These are phyloP conservation scores for Sisyra terminalis DNA, from an alignment of 2,888 invertebrate genomes.

Conservation along the genomic window DNA sequence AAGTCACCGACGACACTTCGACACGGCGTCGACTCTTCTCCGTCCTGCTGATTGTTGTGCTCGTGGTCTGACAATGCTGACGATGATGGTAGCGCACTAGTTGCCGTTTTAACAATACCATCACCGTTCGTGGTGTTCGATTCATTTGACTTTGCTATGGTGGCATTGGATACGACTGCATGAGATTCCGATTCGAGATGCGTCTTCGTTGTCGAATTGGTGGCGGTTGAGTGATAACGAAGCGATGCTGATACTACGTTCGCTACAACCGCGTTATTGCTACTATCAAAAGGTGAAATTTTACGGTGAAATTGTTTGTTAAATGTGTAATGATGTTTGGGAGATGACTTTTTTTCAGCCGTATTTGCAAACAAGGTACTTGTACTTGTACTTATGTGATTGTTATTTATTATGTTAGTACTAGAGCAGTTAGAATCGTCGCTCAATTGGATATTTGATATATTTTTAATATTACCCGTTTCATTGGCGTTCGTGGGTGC, in stretches of 20 bases:
- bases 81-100: too few species aligned
- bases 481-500: background rate
- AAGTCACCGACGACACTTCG: too few species aligned
- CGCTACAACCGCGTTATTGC: background rate
- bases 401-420: too few species aligned
- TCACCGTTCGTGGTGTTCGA: too few species aligned
- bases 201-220: slow-evolving; percentile 2
- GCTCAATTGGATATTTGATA: slow-evolving; percentile 3
- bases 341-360: slow-evolving; percentile 9
- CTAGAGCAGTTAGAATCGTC: background rate
- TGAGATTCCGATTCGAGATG: background rate
- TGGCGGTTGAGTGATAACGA: slow-evolving; percentile 4
- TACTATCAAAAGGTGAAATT: slow-evolving; percentile 5
- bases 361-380: background rate
- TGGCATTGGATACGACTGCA: too few species aligned
- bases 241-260: background rate
- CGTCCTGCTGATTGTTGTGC: background rate
- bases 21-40: background rate
- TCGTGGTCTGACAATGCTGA: too few species aligned
- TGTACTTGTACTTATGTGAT: too few species aligned
- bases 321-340: background rate
- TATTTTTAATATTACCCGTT: background rate
- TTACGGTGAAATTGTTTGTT: slow-evolving; percentile 3
- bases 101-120: too few species aligned
- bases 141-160: too few species aligned